Conservation (phyloP, 2,888 invertebrate species). For the Dione juno region DNA sequence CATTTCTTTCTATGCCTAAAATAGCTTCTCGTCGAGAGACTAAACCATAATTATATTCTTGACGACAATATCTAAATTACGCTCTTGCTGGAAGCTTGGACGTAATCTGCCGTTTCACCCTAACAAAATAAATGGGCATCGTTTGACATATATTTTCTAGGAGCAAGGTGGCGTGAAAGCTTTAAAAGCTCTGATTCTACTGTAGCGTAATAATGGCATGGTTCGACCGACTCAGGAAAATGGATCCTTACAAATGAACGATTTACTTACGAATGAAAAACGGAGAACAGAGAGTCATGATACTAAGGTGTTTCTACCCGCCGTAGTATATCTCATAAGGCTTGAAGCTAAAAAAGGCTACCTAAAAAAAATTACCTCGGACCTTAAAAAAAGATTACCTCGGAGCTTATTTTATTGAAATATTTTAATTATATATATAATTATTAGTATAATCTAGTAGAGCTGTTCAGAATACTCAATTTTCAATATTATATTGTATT, state of each 20-base stretch:
- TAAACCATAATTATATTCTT: slow-evolving; percentile 24
- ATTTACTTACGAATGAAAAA: too few species aligned
- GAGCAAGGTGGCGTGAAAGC: slow-evolving; percentile 1
- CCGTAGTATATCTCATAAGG: too few species aligned
- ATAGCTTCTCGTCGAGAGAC: slow-evolving; percentile 6
- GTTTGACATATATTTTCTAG: slow-evolving; percentile 12
- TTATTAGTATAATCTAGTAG: background rate
- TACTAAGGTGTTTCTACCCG: too few species aligned
- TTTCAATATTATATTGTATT: slow-evolving; percentile 1
- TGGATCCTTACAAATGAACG: too few species aligned
- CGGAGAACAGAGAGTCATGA: too few species aligned
- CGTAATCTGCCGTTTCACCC: slow-evolving; percentile 15
- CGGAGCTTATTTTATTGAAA: too few species aligned
- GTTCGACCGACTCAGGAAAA: background rate
- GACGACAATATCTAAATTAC: slow-evolving; percentile 20
- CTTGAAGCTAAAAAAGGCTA: too few species aligned
- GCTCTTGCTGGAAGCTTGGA: slow-evolving; percentile 5
- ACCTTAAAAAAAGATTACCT: too few species aligned
- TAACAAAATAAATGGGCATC: slow-evolving; percentile 24
- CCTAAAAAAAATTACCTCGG: too few species aligned
- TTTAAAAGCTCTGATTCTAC: background rate
- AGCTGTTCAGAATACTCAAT: background rate
- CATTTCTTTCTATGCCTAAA: slow-evolving; percentile 12
- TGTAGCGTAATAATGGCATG: background rate
- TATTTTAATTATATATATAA: slow-evolving; percentile 3